Base-by-base conservation (phyloP, 2,888 invertebrate species). In the Meghimatium bilineatum region DNA sequence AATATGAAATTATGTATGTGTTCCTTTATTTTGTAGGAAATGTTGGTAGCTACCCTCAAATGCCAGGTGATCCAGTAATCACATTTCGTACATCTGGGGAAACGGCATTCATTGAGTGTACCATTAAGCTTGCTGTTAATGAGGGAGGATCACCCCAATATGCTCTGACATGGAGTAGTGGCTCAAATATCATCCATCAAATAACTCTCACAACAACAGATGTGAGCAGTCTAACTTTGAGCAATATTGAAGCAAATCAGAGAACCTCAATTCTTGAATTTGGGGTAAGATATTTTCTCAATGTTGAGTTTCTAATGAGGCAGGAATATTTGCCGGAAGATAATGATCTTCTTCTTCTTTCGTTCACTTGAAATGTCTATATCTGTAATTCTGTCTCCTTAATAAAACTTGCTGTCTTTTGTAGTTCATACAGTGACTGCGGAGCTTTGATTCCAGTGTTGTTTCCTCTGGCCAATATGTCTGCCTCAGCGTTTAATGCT, bases 281-380 rank as follows among this genome's bases (percentile, higher is more conserved):
- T 32, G 87, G 87, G 71, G 87, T 87, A 79, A 85, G 85, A 69
- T 71, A 23, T n/a, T 75, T 60, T 56, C 38, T 66, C n/a, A 17
- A n/a, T 5, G 26, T 63, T 1, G 6, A 60, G 14, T 49, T 63
- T n/a, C 8, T n/a, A 63, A 63, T 63, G n/a, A 63, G 60, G 26
- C 60, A 63, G 12, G 60, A n/a, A 63, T 63, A 12, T 56, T 56
- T n/a, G 56, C 56, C 12, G 56, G 10, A 56, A n/a, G n/a, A n/a
- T n/a, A n/a, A n/a, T n/a, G n/a, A n/a, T n/a, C n/a, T n/a, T n/a
- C n/a, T n/a, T n/a, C n/a, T n/a, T n/a, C n/a, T n/a, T n/a, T n/a
- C n/a, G n/a, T n/a, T n/a, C n/a, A n/a, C n/a, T n/a, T n/a, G n/a
- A n/a, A n/a, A n/a, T n/a, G n/a, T n/a, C n/a, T n/a, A n/a, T n/a